A percentile compares a stretch with the other conserved stretches of the same genome.
Conservation (phyloP, 2,113 vertebrate genomes). For the Onychostoma macrolepis region DNA sequence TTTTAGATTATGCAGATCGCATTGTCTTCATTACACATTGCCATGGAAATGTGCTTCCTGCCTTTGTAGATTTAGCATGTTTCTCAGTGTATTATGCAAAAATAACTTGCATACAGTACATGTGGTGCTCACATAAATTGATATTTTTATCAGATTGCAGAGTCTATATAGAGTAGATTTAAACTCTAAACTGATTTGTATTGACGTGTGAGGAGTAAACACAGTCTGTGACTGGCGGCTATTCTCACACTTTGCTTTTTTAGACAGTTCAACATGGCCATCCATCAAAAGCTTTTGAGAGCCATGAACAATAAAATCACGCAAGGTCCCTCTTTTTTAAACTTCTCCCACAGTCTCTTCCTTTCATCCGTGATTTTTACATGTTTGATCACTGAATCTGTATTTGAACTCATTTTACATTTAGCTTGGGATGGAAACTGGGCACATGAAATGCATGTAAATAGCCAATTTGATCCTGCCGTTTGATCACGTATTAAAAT, state of each 20-base stretch:
- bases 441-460: background rate
- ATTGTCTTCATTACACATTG: background rate
- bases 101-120: background rate
- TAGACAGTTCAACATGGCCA: background rate
- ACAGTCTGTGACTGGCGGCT: background rate
- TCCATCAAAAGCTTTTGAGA: slow-evolving; percentile 4
- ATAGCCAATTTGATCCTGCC: background rate
- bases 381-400: slow-evolving; percentile 1
- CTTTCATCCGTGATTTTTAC: background rate
- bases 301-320: background rate
- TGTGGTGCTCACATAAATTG: background rate
- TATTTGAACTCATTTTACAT: slow-evolving; percentile 8
- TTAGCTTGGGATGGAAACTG: background rate
- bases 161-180: background rate
- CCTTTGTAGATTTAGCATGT: background rate
- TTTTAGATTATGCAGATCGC: background rate
- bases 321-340: background rate
- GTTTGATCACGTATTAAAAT: background rate
- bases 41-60: slow-evolving; percentile 1
- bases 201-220: slow-evolving; percentile 19
- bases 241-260: slow-evolving; percentile 1
- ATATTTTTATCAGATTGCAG: background rate
- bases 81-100: background rate
- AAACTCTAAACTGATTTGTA: background rate
- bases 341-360: background rate